phyloP scores from a whole-genome alignment of 2,888 invertebrate genomes.

The Ceriagrion tenellum region DNA sequence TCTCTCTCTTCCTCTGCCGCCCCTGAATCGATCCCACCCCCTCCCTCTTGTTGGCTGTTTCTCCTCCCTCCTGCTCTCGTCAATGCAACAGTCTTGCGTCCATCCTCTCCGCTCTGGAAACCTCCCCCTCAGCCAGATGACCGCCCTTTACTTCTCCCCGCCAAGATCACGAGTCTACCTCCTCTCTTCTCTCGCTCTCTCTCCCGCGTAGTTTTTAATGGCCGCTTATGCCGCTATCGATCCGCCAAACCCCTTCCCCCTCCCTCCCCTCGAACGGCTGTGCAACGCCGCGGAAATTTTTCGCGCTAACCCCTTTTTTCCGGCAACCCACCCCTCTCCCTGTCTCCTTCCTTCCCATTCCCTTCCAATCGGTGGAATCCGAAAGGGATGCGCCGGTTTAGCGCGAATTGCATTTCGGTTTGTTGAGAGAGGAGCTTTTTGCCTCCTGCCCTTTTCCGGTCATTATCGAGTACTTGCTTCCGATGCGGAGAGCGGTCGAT shows the following conservation, averaged over 20 bases:
- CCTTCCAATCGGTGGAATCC: not conserved
- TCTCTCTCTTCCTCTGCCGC: not conserved
- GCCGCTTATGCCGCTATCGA: constrained; percentile 36
- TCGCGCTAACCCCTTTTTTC: constrained; percentile 29
- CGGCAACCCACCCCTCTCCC: not conserved
- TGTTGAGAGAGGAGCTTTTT: not conserved
- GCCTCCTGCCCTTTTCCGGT: not conserved
- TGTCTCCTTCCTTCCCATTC: not conserved
- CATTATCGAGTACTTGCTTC: not conserved
- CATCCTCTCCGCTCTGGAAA: not conserved
- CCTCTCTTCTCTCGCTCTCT: not conserved
- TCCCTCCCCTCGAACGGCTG: not conserved
- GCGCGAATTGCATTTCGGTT: not conserved
- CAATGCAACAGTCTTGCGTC: constrained; percentile 6
- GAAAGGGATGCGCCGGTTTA: not conserved
- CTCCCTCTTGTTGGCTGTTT: constrained; percentile 75
- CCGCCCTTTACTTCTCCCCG: not conserved
- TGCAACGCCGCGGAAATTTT: constrained; percentile 26
- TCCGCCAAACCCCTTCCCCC: not conserved
- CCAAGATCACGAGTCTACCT: not conserved
- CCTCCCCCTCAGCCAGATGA: not conserved
- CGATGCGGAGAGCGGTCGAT: not conserved
- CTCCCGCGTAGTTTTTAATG: constrained; percentile 23
- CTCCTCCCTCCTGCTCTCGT: constrained; percentile 76
- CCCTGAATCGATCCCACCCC: constrained; percentile 69